Evolutionary conservation across 2,888 invertebrate genomes (phyloP).

Genomic region (Aleiodes testaceus): DNA sequence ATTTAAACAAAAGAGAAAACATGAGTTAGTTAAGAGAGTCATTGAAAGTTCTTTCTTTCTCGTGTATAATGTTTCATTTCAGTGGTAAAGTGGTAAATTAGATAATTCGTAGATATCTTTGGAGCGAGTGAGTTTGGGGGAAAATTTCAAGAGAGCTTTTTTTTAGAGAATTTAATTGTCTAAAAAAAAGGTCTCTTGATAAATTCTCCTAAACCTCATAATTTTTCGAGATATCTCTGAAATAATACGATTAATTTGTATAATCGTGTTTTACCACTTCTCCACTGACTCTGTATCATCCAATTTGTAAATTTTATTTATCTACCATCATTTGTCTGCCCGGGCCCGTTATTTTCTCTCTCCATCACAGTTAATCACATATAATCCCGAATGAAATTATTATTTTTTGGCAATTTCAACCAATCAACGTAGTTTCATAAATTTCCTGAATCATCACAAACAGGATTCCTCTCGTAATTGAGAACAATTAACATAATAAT

Average conservation of each 20-base stretch:
- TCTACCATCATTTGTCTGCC: slow-evolving; percentile 22
- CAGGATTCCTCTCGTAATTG: background rate
- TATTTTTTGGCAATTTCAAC: slow-evolving; percentile 57
- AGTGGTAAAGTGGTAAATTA: background rate
- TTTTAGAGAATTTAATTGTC: no score
- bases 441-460: slow-evolving; percentile 44
- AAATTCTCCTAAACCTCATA: no score
- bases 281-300: slow-evolving; percentile 8
- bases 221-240: no score
- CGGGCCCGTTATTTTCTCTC: slow-evolving; percentile 41
- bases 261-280: slow-evolving; percentile 8
- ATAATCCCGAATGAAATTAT: background rate
- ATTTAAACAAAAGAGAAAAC: background rate
- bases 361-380: slow-evolving; percentile 27
- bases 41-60: slow-evolving; percentile 11
- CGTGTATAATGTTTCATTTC: slow-evolving; percentile 16
- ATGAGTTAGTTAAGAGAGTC: slow-evolving; percentile 22
- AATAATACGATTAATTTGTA: background rate
- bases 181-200: no score
- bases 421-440: slow-evolving; percentile 55
- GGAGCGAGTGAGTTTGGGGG: no score
- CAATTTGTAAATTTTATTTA: slow-evolving; percentile 19
- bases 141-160: no score
- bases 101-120: no score
- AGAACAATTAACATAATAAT: slow-evolving; percentile 12